phyloP scores from a whole-genome alignment of 2,113 vertebrate genomes.

The Tragelaphus imberbis region DNA sequence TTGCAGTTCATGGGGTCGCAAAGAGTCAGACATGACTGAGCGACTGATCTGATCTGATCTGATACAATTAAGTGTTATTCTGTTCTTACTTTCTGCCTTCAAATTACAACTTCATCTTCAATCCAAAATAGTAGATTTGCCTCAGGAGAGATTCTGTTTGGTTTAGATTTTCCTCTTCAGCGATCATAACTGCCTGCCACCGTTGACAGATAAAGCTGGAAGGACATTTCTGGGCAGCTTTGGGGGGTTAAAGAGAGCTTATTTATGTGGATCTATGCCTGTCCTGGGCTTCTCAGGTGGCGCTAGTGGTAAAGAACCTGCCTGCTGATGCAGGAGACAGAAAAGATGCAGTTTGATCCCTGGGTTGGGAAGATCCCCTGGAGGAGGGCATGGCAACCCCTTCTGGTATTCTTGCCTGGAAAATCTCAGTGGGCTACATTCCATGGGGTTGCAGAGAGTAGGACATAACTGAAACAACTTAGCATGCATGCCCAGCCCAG shows the following conservation, averaged over 20 bases:
- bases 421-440: background rate
- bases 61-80: background rate
- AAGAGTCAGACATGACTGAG: too few relatives aligned
- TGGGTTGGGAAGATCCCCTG: background rate
- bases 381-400: background rate
- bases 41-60: too few relatives aligned
- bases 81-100: background rate
- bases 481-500: background rate
- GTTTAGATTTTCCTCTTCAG: background rate
- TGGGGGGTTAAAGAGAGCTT: background rate
- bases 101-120: background rate
- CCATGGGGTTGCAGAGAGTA: background rate
- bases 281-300: background rate
- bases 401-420: background rate
- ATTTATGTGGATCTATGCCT: background rate
- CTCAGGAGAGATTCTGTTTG: background rate
- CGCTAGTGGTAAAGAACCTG: background rate
- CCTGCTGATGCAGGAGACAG: background rate
- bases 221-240: background rate
- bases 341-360: background rate
- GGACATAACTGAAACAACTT: background rate
- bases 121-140: background rate
- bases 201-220: background rate
- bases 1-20: too few relatives aligned
- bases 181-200: background rate